Evolutionary conservation across 1,140 invertebrate genomes (phyloP).

Genomic region (Hermetia illucens): DNA sequence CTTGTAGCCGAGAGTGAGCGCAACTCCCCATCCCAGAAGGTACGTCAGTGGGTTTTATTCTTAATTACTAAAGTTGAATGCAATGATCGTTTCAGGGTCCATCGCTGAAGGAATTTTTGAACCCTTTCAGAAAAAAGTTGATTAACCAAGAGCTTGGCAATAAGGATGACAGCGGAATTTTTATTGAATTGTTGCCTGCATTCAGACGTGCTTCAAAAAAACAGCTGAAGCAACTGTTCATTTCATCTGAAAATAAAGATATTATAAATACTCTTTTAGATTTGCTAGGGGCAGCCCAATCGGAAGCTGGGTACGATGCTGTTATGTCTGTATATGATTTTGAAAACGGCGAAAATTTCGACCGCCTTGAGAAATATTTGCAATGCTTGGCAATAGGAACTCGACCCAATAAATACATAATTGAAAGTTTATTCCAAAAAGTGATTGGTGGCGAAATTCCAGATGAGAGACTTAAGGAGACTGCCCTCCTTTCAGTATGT

Average conservation of each 20-base stretch:
- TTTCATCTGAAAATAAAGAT: conserved; percentile 34
- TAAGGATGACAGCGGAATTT: conserved; percentile 43
- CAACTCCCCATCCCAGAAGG: too few relatives aligned
- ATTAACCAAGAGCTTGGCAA: conserved; percentile 37
- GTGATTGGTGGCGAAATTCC: conserved; percentile 33
- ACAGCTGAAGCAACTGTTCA: conserved; percentile 44
- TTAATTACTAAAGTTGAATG: too few relatives aligned
- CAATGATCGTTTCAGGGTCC: too few relatives aligned
- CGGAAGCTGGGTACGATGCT: conserved; percentile 46
- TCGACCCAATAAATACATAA: conserved; percentile 40
- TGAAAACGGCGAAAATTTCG: conserved; percentile 36
- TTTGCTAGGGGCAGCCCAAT: conserved; percentile 52
- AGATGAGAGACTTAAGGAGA: conserved; percentile 45
- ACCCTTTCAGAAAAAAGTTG: conserved; percentile 5
- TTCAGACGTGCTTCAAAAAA: conserved; percentile 39
- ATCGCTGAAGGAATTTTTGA: conserved; percentile 11
- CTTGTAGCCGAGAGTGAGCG: too few relatives aligned
- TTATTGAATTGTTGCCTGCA: conserved; percentile 44
- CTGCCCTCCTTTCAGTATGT: conserved; percentile 44
- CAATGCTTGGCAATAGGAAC: conserved; percentile 51
- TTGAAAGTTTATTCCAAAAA: conserved; percentile 39
- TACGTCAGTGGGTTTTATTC: too few relatives aligned
- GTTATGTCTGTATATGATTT: conserved; percentile 48
- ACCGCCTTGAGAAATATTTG: conserved; percentile 55
- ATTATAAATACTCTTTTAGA: conserved; percentile 51